A percentile compares a stretch with the other conserved stretches of the same genome.
phyloP scores from a whole-genome alignment of 2,888 invertebrate genomes.

The Eilema caniola region DNA sequence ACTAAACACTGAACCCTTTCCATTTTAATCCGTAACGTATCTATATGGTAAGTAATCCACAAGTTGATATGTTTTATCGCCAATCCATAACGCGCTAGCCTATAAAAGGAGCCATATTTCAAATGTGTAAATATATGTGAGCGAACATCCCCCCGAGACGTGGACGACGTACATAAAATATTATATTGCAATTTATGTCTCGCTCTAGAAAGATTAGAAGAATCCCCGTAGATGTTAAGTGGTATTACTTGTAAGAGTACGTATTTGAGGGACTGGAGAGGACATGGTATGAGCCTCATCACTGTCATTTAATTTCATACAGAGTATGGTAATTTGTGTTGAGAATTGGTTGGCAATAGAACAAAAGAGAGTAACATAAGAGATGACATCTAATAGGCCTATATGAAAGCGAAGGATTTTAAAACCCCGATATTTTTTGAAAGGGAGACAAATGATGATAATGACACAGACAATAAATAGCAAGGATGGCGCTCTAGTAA shows the following conservation, averaged over 20 bases:
- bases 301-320: neutral
- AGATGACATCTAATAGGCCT: no score
- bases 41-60: slow-evolving; percentile 43
- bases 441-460: no score
- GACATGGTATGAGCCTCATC: neutral
- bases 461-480: no score
- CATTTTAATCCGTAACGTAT: slow-evolving; percentile 14
- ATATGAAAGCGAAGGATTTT: no score
- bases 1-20: slow-evolving; percentile 1
- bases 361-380: neutral
- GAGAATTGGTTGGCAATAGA: neutral
- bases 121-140: slow-evolving; percentile 80
- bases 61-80: slow-evolving; percentile 70
- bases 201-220: slow-evolving; percentile 62
- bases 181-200: slow-evolving; percentile 73
- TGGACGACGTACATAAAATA: slow-evolving; percentile 66
- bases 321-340: neutral
- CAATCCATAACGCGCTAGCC: slow-evolving; percentile 79
- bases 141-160: slow-evolving; percentile 50
- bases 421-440: no score
- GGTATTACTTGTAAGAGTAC: slow-evolving; percentile 36
- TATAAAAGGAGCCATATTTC: slow-evolving; percentile 77
- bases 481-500: no score
- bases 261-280: neutral
- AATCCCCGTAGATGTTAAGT: slow-evolving; percentile 55